Percentiles rank a stretch among this genome's conserved stretches.
Conservation (phyloP, 2,888 invertebrate genomes). For the Platycheirus rosarum region DNA sequence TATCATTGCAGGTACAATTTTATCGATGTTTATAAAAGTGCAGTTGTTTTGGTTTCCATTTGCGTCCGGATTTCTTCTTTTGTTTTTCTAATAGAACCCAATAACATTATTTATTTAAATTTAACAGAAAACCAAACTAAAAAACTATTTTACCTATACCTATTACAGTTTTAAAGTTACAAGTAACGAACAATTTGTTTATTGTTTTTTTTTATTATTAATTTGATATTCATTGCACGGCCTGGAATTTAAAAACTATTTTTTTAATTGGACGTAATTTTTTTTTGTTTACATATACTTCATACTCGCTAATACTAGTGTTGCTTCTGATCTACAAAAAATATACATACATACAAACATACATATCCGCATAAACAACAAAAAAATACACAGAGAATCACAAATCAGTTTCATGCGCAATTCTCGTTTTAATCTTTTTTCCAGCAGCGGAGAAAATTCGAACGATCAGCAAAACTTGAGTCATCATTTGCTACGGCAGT, state of each 20-base stretch:
- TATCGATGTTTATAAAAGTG: too few relatives aligned
- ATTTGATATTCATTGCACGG: conserved; percentile 62
- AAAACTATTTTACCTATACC: conserved; percentile 29
- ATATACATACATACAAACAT: not conserved
- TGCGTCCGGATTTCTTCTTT: conserved; percentile 2
- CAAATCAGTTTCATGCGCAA: conserved; percentile 76
- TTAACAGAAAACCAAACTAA: not conserved
- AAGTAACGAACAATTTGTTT: too few relatives aligned
- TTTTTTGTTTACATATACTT: conserved; percentile 34
- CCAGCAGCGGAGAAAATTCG: conserved; percentile 82
- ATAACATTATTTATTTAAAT: not conserved
- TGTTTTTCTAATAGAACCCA: not conserved
- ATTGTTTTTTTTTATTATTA: conserved; percentile 38
- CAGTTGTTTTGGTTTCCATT: conserved; percentile 26
- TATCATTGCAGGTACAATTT: too few relatives aligned
- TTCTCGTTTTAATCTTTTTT: conserved; percentile 76
- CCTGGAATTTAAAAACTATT: conserved; percentile 61
- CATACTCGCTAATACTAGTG: not conserved
- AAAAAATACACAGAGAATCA: conserved; percentile 54
- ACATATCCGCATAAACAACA: not conserved
- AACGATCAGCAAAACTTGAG: conserved; percentile 80
- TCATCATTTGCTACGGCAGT: conserved; percentile 82
- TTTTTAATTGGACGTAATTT: conserved; percentile 58
- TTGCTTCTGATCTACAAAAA: conserved; percentile 41
- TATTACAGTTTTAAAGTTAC: too few relatives aligned